Conservation (phyloP, 2,113 vertebrate genomes). For the Pelmatolapia mariae region DNA sequence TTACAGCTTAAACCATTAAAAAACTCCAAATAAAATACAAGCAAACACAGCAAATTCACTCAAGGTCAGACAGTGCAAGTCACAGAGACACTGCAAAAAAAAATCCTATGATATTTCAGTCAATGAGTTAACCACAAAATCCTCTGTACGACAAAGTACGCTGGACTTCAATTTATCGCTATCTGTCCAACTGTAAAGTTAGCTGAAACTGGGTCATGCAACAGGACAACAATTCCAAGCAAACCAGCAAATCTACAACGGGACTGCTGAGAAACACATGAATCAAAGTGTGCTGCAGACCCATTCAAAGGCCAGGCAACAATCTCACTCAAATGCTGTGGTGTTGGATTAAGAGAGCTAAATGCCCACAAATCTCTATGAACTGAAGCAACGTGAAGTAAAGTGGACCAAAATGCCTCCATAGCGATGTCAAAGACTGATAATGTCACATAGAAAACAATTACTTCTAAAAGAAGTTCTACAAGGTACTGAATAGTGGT, state of each 20-base stretch:
- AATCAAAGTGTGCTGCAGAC: not conserved
- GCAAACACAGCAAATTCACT: not conserved
- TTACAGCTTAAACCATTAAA: not conserved
- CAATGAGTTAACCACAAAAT: not conserved
- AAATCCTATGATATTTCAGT: not conserved
- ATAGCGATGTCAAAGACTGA: not conserved
- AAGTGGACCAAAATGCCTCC: not conserved
- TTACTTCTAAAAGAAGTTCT: not conserved
- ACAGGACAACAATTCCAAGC: not conserved
- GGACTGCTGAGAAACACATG: not conserved
- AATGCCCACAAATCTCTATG: not conserved
- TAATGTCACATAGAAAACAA: not conserved
- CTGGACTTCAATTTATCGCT: not conserved
- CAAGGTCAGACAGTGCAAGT: not conserved
- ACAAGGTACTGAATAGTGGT: not conserved
- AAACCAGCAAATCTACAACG: not conserved
- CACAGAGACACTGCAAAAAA: not conserved
- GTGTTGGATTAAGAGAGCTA: not conserved
- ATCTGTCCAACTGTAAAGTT: not conserved
- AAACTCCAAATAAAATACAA: not conserved
- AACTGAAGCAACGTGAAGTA: not conserved
- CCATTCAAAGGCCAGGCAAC: not conserved
- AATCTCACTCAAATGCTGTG: not conserved
- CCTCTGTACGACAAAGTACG: not conserved
- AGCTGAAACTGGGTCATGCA: not conserved